phyloP scores from a whole-genome alignment of 1,140 invertebrate species.

The Leguminivora glycinivorella region DNA sequence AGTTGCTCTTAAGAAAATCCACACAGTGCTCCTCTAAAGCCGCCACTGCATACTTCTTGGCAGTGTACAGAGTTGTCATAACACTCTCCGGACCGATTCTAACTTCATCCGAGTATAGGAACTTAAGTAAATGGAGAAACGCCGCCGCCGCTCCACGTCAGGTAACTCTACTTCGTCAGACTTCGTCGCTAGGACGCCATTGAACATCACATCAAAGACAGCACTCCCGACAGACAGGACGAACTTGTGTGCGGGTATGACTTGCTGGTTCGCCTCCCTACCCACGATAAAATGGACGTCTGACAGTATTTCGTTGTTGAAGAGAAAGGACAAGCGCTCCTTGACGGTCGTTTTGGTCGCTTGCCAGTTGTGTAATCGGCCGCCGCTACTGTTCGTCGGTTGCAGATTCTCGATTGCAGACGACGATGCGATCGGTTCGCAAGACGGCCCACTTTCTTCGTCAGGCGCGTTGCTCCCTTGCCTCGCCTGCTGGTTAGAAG shows the following conservation, averaged over 20 bases:
- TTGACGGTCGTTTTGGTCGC: conserved; percentile 87
- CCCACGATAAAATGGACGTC: conserved; percentile 91
- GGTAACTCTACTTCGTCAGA: conserved; percentile 89
- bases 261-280: conserved; percentile 83
- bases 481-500: conserved; percentile 65
- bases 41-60: conserved; percentile 93
- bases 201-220: conserved; percentile 94
- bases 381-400: conserved; percentile 63
- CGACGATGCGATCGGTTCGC: conserved; percentile 59
- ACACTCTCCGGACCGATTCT: conserved; percentile 92
- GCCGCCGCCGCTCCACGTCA: conserved; percentile 91
- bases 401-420: conserved; percentile 67
- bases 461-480: conserved; percentile 50
- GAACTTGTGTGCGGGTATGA: conserved; percentile 92
- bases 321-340: conserved; percentile 88
- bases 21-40: conserved; percentile 91
- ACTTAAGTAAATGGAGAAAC: conserved; percentile 85
- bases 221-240: conserved; percentile 90
- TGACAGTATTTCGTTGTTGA: conserved; percentile 89
- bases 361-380: conserved; percentile 82
- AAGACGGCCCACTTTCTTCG: conserved; percentile 56
- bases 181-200: conserved; percentile 84
- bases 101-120: conserved; percentile 92
- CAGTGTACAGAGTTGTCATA: conserved; percentile 92
- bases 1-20: conserved; percentile 89